Evolutionary conservation across 2,888 invertebrate genomes (phyloP).

Genomic region (Mamestra brassicae): DNA sequence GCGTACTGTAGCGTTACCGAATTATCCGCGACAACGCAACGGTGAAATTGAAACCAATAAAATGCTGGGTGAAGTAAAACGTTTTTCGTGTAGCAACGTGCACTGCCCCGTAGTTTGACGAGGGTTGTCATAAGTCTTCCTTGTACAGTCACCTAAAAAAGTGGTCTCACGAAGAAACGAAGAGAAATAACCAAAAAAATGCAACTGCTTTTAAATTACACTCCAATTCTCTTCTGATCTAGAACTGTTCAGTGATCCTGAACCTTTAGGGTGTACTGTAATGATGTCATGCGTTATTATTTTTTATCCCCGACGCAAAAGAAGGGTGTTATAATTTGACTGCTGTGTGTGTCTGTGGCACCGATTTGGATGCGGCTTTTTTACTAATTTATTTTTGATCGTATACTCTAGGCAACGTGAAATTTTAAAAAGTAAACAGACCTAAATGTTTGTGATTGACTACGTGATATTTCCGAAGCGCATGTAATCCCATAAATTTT

Average conservation of each 20-base stretch:
- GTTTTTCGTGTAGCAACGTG: slow-evolving; percentile 83
- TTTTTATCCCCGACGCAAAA: neutral
- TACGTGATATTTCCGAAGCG: too few relatives aligned
- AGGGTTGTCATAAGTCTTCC: slow-evolving; percentile 90
- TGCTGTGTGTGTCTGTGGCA: too few relatives aligned
- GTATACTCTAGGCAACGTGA: too few relatives aligned
- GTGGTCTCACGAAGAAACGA: neutral
- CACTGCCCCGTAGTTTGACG: slow-evolving; percentile 76
- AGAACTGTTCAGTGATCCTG: too few relatives aligned
- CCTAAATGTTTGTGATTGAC: too few relatives aligned
- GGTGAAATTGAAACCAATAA: slow-evolving; percentile 90
- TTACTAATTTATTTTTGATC: too few relatives aligned
- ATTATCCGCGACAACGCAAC: slow-evolving; percentile 82
- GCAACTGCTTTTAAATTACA: neutral
- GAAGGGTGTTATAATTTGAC: too few relatives aligned
- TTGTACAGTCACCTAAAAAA: slow-evolving; percentile 56
- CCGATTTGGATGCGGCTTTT: too few relatives aligned
- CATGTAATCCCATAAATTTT: too few relatives aligned
- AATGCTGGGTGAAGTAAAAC: slow-evolving; percentile 86
- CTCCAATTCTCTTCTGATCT: too few relatives aligned
- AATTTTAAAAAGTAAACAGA: too few relatives aligned
- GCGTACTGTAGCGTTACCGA: slow-evolving; percentile 54
- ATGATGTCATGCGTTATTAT: neutral
- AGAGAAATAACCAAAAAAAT: neutral
- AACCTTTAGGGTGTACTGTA: too few relatives aligned